phyloP scores from a whole-genome alignment of 2,888 invertebrate genomes.

The Theretra japonica region DNA sequence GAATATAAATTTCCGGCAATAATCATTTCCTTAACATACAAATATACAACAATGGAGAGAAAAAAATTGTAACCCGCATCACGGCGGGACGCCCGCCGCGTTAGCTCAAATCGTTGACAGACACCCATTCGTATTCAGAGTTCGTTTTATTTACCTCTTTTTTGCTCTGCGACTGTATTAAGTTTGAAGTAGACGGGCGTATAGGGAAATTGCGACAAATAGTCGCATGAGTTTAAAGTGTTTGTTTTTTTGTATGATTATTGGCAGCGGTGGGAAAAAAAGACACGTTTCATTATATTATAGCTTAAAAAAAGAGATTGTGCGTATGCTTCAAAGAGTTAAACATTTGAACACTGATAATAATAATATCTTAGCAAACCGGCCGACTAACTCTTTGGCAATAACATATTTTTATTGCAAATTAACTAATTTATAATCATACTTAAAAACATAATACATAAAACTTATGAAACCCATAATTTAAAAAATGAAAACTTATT shows the following conservation, averaged over 20 bases:
- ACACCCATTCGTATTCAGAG: slow-evolving; percentile 41
- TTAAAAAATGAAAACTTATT: no score
- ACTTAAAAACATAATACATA: no score
- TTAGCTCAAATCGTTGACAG: slow-evolving; percentile 30
- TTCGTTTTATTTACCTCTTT: slow-evolving; percentile 43
- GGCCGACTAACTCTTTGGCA: no score
- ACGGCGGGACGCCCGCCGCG: slow-evolving; percentile 26
- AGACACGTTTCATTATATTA: no score
- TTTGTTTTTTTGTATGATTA: neutral
- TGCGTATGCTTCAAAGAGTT: no score
- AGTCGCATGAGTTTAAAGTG: neutral
- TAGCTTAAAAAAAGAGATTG: no score
- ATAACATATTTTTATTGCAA: no score
- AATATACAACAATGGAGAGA: slow-evolving; percentile 20
- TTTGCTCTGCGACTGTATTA: slow-evolving; percentile 25
- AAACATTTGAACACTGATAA: no score
- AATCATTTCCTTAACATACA: slow-evolving; percentile 24
- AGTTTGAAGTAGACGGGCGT: neutral
- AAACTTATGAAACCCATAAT: no score
- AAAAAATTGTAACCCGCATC: slow-evolving; percentile 21
- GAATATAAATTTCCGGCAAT: slow-evolving; percentile 25
- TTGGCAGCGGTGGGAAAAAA: no score
- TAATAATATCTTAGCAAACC: no score
- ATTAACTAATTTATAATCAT: no score
- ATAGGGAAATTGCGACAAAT: neutral